These are phyloP conservation scores for Ophioninae sp. DNA, from an alignment of 2,888 invertebrate species.

Conservation along the genomic window DNA sequence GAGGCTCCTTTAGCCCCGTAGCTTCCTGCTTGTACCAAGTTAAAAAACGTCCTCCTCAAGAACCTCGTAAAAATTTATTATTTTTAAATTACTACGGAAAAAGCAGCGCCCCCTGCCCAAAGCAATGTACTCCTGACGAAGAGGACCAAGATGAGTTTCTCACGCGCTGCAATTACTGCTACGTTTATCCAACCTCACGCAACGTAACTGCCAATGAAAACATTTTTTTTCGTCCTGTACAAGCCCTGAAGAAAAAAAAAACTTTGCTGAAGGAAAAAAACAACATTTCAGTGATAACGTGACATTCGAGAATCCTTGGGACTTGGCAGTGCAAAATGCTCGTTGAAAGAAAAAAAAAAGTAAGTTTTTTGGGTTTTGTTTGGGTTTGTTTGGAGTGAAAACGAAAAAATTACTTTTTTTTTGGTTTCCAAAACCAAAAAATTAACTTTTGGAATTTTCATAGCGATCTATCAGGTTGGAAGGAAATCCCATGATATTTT, in stretches of 20 bases:
- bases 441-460: neutral
- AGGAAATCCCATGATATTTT: no score
- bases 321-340: neutral
- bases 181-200: neutral
- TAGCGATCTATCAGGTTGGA: neutral
- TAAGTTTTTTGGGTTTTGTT: no score
- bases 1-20: conserved; percentile 54
- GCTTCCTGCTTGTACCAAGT: conserved; percentile 19
- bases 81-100: conserved; percentile 57
- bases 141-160: conserved; percentile 12
- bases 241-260: neutral
- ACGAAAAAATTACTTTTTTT: no score
- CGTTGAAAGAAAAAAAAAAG: neutral
- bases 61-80: conserved; percentile 57
- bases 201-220: neutral
- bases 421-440: no score
- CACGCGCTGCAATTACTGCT: conserved; percentile 30
- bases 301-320: neutral
- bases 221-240: neutral
- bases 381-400: no score
- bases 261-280: neutral
- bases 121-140: conserved; percentile 29
- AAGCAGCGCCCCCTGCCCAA: conserved; percentile 13
- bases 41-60: conserved; percentile 44
- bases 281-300: neutral